Conservation (phyloP, 2,888 invertebrate species). For the Cephonodes hylas region DNA sequence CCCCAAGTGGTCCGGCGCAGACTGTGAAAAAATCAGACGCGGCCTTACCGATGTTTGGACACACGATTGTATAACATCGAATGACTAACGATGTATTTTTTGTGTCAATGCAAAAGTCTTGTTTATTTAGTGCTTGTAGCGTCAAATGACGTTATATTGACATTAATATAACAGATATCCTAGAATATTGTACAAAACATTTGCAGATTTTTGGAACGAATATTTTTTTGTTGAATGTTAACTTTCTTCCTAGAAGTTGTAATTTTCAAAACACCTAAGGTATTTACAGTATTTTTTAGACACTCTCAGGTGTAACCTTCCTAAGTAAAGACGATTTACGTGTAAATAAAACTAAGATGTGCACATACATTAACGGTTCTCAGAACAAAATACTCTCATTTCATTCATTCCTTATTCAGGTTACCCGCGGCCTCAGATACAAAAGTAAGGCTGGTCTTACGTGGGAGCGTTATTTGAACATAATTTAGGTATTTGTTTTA, state of each 20-base stretch:
- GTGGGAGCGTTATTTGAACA: neutral
- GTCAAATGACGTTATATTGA: no score
- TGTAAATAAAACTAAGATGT: neutral
- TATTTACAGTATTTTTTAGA: no score
- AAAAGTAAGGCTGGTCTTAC: neutral
- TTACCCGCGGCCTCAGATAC: neutral
- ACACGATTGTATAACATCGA: slow-evolving; percentile 20
- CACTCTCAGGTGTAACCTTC: no score
- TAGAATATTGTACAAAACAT: no score
- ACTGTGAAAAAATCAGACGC: slow-evolving; percentile 58
- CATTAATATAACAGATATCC: no score
- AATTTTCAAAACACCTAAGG: no score
- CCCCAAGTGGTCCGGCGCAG: slow-evolving; percentile 57
- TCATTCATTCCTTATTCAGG: slow-evolving; percentile 8
- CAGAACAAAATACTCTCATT: neutral
- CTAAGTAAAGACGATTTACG: neutral
- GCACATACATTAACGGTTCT: neutral
- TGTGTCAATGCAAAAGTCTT: neutral
- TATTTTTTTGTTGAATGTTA: no score
- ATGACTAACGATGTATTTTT: neutral
- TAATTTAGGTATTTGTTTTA: neutral
- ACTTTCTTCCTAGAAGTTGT: no score
- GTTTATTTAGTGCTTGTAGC: neutral
- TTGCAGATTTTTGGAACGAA: no score
- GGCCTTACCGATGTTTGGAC: slow-evolving; percentile 43